phyloP scores from a whole-genome alignment of 2,888 invertebrate species.

The Halocaridina rubra region DNA sequence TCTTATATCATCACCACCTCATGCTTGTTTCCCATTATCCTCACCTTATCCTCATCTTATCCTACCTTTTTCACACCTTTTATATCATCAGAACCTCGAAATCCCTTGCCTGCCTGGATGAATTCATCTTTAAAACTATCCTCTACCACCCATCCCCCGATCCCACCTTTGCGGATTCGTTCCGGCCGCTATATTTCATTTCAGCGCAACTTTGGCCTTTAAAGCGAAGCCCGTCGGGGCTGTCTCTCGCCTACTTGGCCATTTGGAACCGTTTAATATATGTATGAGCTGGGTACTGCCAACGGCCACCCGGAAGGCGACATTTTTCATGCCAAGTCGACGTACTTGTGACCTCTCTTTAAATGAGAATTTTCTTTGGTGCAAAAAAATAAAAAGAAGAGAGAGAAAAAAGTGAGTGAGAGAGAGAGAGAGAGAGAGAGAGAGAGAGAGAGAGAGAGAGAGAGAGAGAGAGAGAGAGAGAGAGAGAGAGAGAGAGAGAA shows the following conservation, averaged over 20 bases:
- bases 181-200: slow-evolving; percentile 31
- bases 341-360: not conserved
- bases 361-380: not conserved
- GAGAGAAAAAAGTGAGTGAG: not conserved
- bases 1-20: not conserved
- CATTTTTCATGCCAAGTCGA: not conserved
- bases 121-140: too few species aligned
- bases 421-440: not conserved
- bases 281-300: slow-evolving; percentile 15
- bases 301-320: slow-evolving; percentile 17
- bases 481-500: too few species aligned
- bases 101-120: not conserved
- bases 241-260: slow-evolving; percentile 29
- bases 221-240: not conserved
- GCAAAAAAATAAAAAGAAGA: not conserved
- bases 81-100: not conserved
- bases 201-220: slow-evolving; percentile 22
- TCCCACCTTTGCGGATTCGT: slow-evolving; percentile 4
- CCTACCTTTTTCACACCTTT: not conserved
- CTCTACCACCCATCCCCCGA: not conserved
- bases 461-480: too few species aligned
- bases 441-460: not conserved
- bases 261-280: slow-evolving; percentile 26
- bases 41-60: not conserved
- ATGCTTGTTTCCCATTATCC: not conserved